Percentiles rank a stretch among this genome's conserved stretches.
Conservation (phyloP, 2,888 invertebrate species). For the Synanthedon andrenaeformis region DNA sequence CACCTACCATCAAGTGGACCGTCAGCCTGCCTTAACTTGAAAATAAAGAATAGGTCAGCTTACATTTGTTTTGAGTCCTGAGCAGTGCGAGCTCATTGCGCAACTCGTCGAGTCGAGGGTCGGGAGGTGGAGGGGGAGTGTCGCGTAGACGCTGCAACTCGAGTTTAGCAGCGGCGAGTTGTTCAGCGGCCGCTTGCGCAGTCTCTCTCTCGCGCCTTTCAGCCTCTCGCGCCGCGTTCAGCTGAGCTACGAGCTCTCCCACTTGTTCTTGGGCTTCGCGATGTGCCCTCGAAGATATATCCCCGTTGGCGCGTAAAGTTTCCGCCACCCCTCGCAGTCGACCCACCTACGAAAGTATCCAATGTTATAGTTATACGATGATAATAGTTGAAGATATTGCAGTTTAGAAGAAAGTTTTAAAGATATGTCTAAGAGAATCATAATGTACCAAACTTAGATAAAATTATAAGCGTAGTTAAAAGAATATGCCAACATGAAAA, state of each 20-base stretch:
- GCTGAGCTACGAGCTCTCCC: conserved; percentile 55
- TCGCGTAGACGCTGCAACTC: conserved; percentile 76
- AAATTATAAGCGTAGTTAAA: too few species aligned
- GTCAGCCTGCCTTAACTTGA: too few species aligned
- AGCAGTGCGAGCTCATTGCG: conserved; percentile 79
- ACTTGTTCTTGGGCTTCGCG: conserved; percentile 67
- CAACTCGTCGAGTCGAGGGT: conserved; percentile 80
- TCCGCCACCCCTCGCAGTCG: conserved; percentile 67
- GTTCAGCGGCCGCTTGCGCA: conserved; percentile 62
- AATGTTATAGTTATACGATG: too few species aligned
- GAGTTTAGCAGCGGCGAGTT: conserved; percentile 74
- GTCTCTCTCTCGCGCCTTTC: conserved; percentile 64
- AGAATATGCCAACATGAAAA: too few species aligned
- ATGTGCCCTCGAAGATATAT: conserved; percentile 64
- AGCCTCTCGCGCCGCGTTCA: conserved; percentile 57
- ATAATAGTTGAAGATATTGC: too few species aligned
- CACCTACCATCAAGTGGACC: too few species aligned
- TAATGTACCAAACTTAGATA: too few species aligned
- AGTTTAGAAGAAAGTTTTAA: too few species aligned
- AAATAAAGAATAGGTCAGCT: conserved; percentile 12
- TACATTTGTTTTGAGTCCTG: conserved; percentile 81
- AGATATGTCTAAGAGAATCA: too few species aligned
- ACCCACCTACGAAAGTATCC: conserved; percentile 37
- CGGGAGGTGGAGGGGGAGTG: conserved; percentile 75
- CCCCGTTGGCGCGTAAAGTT: conserved; percentile 70